A percentile compares a stretch with the other conserved stretches of the same genome.
Conservation (phyloP, 2,888 invertebrate genomes). For the Mimachlamys varia region DNA sequence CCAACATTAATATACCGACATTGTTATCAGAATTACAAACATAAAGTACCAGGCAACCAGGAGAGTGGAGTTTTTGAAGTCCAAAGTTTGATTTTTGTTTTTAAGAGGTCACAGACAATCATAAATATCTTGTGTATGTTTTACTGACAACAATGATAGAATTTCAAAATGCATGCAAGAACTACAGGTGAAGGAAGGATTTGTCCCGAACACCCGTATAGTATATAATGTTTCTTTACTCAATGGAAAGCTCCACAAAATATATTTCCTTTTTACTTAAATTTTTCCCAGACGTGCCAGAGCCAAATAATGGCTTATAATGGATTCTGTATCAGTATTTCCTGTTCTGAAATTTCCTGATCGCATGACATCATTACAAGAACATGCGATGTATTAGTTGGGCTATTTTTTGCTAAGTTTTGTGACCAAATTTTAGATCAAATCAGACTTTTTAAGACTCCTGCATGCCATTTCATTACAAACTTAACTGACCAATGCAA, state of each 20-base stretch:
- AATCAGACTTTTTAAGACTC: not conserved
- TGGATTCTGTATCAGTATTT: constrained; percentile 5
- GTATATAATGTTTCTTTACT: not conserved
- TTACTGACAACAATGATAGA: not conserved
- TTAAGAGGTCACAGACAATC: too few relatives aligned
- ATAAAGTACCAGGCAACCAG: too few relatives aligned
- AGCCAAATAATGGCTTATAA: constrained; percentile 28
- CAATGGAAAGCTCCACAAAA: not conserved
- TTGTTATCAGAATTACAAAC: too few relatives aligned
- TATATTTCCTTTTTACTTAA: not conserved
- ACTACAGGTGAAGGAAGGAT: not conserved
- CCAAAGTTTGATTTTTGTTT: too few relatives aligned
- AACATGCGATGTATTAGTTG: constrained; percentile 16
- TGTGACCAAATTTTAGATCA: not conserved
- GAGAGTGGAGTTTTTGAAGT: too few relatives aligned
- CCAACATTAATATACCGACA: too few relatives aligned
- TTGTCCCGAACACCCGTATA: not conserved
- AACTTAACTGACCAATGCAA: not conserved
- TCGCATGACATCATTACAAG: constrained; percentile 36
- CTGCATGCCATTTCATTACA: not conserved
- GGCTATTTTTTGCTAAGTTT: not conserved
- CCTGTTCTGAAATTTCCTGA: not conserved
- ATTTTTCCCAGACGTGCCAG: not conserved
- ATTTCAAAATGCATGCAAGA: not conserved
- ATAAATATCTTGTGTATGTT: too few relatives aligned